Evolutionary conservation across 2,797 vertebrate genomes (phyloP), one percentile per base, ranked within the genome.

Genomic region (Dermochelys coriacea): DNA sequence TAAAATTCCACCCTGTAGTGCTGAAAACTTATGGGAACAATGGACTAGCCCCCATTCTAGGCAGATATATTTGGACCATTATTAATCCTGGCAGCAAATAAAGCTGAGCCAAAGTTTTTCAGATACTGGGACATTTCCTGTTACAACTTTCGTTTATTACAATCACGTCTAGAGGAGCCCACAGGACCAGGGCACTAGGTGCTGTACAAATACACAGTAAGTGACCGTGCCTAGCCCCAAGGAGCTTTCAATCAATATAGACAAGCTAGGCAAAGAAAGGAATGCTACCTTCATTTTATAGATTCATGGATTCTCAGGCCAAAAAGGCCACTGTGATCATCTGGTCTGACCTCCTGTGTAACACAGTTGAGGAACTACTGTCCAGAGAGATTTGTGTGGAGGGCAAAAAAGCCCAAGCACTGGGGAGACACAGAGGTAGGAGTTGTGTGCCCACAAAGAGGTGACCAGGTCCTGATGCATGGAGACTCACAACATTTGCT

Each of bases 21-120:
- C 64, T 89, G 49, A 61, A 41, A 94, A 88, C n/a, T 4, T 41
- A 86, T 47, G 77, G 85, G 95, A 94, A 91, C 47, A 89, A 93
- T 82, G 80, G 83, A 51, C 91, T 75, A 4, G 5, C 80, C 23
- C 71, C 87, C 80, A 64, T 84, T 79, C 45, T 59, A 64, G 84
- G 59, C 83, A 51, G 82, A 68, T 9, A 2, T 29, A 45, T 34
- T 82, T 75, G 27, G 45, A 45, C 15, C 47, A 77, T 77, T 77
- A 91, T 47, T 88, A 89, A 93, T 87, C 93, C 84, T 91, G 92
- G 64, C 80, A 88, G 77, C 89, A 91, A 94, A 88, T 86, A 92
- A 59, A 68, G 51, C 84, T 74, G 91, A 52, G 83, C 29, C 41
- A 84, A 80, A 81, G 88, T 93, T 64, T 96, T 95, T 57, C 41